Evolutionary conservation across 2,797 vertebrate genomes (phyloP).

Genomic region (Alauda arvensis): DNA sequence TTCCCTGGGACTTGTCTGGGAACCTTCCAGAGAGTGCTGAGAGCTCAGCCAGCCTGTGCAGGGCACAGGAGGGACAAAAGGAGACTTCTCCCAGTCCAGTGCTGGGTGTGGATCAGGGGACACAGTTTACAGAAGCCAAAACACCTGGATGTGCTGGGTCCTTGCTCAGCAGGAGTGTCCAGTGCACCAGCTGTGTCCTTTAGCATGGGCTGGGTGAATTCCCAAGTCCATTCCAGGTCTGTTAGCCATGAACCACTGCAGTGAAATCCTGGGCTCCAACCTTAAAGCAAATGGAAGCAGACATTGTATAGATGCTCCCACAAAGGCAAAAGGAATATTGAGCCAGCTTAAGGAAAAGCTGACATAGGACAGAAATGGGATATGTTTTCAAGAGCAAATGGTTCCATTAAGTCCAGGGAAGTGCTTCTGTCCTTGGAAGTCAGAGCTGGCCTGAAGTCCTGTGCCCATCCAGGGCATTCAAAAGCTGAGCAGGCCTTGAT

Average conservation of each 20-base stretch:
- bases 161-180: neutral
- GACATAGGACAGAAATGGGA: neutral
- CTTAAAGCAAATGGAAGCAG: neutral
- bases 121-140: neutral
- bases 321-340: neutral
- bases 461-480: neutral
- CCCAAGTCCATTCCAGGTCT: neutral
- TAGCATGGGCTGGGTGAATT: fast-evolving
- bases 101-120: neutral
- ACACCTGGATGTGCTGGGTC: neutral
- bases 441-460: neutral
- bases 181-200: fast-evolving
- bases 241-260: neutral
- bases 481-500: neutral
- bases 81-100: neutral
- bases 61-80: neutral
- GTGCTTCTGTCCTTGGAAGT: neutral
- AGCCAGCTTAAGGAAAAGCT: neutral
- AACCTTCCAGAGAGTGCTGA: neutral
- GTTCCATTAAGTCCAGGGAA: neutral
- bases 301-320: fast-evolving
- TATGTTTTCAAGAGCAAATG: neutral
- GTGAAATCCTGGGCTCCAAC: neutral
- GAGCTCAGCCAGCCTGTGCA: neutral
- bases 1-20: neutral